Percentiles rank a stretch among this genome's conserved stretches.
These are phyloP conservation scores for Brachionus plicatilis DNA, from an alignment of 1,140 invertebrate genomes.

Conservation along the genomic window DNA sequence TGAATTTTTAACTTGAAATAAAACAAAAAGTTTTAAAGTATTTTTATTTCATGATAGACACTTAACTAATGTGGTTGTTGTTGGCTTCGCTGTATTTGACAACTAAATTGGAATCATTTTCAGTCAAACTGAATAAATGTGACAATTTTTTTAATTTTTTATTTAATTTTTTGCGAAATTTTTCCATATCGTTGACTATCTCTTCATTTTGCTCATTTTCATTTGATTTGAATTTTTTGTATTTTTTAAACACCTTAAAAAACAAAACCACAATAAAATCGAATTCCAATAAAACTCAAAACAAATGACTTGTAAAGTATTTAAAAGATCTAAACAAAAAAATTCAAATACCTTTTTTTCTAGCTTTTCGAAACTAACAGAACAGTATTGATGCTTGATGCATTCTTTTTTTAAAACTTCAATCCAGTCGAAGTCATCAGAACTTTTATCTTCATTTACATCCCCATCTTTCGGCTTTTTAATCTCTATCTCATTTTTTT, in stretches of 20 bases:
- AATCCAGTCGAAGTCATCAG: neutral
- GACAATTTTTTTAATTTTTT: constrained; percentile 39
- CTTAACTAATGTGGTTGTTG: neutral
- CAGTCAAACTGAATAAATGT: neutral
- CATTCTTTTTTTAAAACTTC: constrained; percentile 27
- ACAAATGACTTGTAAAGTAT: neutral
- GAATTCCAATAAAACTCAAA: neutral
- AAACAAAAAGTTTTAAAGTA: neutral
- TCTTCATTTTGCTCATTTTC: neutral
- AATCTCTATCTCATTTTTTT: neutral
- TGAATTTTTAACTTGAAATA: neutral
- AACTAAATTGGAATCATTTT: neutral
- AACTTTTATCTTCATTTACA: neutral
- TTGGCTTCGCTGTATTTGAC: neutral
- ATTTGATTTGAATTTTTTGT: neutral
- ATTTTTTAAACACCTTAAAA: constrained; percentile 15
- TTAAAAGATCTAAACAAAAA: neutral
- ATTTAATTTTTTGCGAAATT: constrained; percentile 30
- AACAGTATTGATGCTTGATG: neutral
- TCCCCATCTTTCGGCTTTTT: neutral
- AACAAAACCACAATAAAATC: neutral
- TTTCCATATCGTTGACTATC: neutral
- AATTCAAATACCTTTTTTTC: neutral
- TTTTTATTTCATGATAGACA: constrained; percentile 20
- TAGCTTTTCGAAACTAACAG: neutral